These are phyloP conservation scores for Morpho helenor DNA, from an alignment of 2,888 invertebrate species.

Conservation along the genomic window DNA sequence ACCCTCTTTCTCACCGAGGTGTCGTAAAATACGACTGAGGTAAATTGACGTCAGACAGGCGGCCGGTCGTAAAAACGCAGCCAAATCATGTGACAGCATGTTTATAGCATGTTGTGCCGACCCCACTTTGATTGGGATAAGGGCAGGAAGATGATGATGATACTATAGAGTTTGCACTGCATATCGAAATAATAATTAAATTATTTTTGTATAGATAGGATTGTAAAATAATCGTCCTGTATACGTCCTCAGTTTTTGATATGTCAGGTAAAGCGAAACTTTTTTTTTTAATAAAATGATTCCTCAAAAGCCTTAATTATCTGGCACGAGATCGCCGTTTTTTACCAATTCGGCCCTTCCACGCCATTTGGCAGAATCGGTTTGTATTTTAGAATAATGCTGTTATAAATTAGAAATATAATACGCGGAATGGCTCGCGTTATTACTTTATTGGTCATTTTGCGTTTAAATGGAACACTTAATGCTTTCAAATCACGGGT, in stretches of 20 bases:
- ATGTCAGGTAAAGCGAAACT: constrained; percentile 71
- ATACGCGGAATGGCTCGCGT: constrained; percentile 18
- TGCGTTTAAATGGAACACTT: constrained; percentile 5
- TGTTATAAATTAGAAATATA: constrained; percentile 34
- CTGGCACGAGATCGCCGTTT: constrained; percentile 73
- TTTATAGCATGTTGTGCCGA: no score
- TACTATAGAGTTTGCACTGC: no score
- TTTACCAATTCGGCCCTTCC: constrained; percentile 52
- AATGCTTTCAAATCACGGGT: background rate
- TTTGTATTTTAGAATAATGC: constrained; percentile 39
- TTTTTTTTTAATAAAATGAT: constrained; percentile 65
- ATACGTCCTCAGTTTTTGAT: constrained; percentile 48
- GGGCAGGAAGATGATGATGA: no score
- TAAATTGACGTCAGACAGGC: no score
- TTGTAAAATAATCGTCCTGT: constrained; percentile 35
- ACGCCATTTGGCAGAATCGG: constrained; percentile 61
- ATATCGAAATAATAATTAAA: no score
- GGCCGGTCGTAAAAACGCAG: no score
- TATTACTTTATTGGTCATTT: constrained; percentile 23
- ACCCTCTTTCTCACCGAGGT: no score
- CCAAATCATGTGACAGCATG: no score
- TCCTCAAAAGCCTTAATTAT: constrained; percentile 72
- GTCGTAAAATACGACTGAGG: no score
- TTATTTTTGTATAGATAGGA: background rate
- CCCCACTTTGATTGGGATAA: no score